phyloP scores from a whole-genome alignment of 2,888 invertebrate species.

The Drosophila quinaria region DNA sequence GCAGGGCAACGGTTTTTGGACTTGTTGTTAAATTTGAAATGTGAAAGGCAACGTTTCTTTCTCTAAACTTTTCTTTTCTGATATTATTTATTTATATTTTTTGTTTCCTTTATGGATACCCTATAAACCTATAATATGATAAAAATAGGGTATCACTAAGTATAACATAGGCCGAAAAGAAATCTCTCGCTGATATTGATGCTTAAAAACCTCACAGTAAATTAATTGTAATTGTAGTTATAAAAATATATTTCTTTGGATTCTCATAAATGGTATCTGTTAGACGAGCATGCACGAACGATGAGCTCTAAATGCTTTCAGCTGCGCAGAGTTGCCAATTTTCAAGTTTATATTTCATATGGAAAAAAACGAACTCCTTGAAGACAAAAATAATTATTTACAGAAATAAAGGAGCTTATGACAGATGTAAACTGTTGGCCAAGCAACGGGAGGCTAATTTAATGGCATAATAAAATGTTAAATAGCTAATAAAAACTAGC shows the following conservation, averaged over 20 bases:
- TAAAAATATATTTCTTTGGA: not conserved
- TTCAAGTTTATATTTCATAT: not conserved
- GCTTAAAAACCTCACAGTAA: not conserved
- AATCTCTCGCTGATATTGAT: not conserved
- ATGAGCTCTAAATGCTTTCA: conserved; percentile 12
- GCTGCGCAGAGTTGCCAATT: not conserved
- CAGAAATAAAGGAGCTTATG: conserved; percentile 7
- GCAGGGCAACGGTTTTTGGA: conserved; percentile 30
- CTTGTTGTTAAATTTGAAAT: conserved; percentile 40
- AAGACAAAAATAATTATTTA: not conserved
- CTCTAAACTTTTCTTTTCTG: conserved; percentile 34
- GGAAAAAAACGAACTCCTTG: not conserved
- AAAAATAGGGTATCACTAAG: not conserved
- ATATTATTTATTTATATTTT: not conserved
- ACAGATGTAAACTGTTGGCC: conserved; percentile 1
- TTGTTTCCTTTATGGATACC: not conserved
- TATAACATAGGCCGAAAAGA: no score
- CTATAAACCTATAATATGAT: not conserved
- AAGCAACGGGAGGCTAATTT: conserved; percentile 11
- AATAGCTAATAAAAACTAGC: conserved; percentile 31
- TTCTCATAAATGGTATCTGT: not conserved
- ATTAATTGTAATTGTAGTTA: not conserved
- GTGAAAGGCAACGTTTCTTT: conserved; percentile 62
- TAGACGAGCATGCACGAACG: not conserved
- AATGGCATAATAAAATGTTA: conserved; percentile 21